A percentile compares a stretch with the other conserved stretches of the same genome.
phyloP scores from a whole-genome alignment of 2,888 invertebrate species.

The Ctenicera cuprea region DNA sequence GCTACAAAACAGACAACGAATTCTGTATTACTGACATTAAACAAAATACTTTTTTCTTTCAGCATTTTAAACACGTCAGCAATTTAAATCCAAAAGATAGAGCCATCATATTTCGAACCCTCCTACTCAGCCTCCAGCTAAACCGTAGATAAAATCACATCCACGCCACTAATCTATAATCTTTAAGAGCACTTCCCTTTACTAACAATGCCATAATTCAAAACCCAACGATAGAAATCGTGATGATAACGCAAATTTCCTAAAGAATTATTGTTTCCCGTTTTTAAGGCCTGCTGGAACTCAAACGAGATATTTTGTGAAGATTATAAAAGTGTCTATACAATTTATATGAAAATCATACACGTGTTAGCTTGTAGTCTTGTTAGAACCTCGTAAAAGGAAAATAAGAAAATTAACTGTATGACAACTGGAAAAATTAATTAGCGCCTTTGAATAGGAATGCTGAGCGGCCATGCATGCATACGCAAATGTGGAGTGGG shows the following conservation, averaged over 20 bases:
- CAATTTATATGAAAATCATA: neutral
- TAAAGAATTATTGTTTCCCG: neutral
- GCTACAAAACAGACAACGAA: too few species aligned
- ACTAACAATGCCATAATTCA: slow-evolving; percentile 37
- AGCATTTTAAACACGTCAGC: neutral
- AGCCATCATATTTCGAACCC: slow-evolving; percentile 16
- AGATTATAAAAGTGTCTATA: slow-evolving; percentile 10
- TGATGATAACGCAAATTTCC: slow-evolving; percentile 21
- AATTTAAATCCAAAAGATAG: slow-evolving; percentile 8
- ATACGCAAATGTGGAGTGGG: slow-evolving; percentile 9
- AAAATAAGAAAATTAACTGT: neutral
- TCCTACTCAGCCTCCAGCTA: neutral
- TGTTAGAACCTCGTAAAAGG: neutral
- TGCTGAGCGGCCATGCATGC: neutral
- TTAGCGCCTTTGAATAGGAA: slow-evolving; percentile 13
- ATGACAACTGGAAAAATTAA: slow-evolving; percentile 21
- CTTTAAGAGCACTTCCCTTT: slow-evolving; percentile 40
- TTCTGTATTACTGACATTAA: too few species aligned
- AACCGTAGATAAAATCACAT: slow-evolving; percentile 30
- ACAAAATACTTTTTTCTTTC: too few species aligned
- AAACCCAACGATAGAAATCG: slow-evolving; percentile 35
- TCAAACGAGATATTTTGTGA: neutral
- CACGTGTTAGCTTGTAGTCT: neutral
- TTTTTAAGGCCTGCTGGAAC: neutral
- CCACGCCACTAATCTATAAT: slow-evolving; percentile 30